phyloP scores from a whole-genome alignment of 2,888 invertebrate species.

The Lasioglossum pauxillum region DNA sequence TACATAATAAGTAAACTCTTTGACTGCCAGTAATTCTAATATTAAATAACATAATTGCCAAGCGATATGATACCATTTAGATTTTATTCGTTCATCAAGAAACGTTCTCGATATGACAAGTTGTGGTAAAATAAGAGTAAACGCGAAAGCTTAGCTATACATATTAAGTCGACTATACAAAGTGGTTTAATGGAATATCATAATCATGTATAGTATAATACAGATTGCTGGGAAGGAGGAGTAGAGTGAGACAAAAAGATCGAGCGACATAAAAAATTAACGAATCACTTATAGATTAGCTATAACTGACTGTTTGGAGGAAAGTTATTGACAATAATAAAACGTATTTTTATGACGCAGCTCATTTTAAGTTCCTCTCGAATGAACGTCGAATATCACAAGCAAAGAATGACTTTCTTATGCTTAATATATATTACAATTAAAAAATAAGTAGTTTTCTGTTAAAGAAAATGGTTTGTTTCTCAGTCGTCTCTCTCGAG shows the following conservation, averaged over 20 bases:
- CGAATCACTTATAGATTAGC: neutral
- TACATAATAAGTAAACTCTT: neutral
- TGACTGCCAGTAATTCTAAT: neutral
- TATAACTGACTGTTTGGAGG: constrained; percentile 2
- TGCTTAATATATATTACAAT: neutral
- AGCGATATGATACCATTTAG: neutral
- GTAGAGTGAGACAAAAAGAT: neutral
- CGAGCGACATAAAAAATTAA: neutral
- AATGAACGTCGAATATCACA: neutral
- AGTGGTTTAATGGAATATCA: neutral
- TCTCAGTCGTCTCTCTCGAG: neutral
- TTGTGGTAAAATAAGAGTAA: neutral
- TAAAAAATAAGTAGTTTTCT: neutral
- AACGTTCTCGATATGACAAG: neutral
- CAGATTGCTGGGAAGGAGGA: neutral
- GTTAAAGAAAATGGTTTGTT: neutral
- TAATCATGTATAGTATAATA: neutral
- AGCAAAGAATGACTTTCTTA: neutral
- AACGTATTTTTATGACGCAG: neutral
- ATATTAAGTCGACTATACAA: neutral
- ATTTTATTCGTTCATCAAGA: neutral
- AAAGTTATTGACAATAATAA: constrained; percentile 11
- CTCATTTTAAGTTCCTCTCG: constrained; percentile 1
- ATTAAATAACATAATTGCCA: neutral
- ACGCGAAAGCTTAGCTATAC: neutral